Evolutionary conservation across 2,888 invertebrate species (phyloP), one percentile per base, ranked within the genome.

Genomic region (Orthosia cruda): DNA sequence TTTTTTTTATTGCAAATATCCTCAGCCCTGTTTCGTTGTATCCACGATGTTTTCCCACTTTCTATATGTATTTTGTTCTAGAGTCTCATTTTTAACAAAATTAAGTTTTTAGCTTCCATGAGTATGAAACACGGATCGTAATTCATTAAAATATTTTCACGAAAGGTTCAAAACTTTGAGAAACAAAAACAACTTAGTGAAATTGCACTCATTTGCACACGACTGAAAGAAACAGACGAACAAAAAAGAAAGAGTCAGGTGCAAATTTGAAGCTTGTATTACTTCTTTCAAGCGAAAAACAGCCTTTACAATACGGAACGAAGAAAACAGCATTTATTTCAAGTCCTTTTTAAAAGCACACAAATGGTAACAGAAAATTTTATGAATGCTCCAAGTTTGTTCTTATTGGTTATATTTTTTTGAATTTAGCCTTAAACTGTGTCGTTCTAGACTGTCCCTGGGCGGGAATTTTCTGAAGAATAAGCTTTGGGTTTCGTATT

Each of bases 391-490:
- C 80, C 74, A 71, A 77, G 52, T 74, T 80, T 75, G 79, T 74
- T 86, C 80, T 76, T 80, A 81, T 85, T 84, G 83, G 81, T 80
- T 83, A 78, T 89, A 86, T 89, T 89, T 89, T 88, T 92, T 83
- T 65, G 63, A 90, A 89, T 89, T 85, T 85, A 80, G 85, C 85
- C 86, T 89, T 87, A 88, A 88, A 86, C 87, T 88, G 87, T 80
- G 87, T 77, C 85, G 77, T 83, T 89, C 87, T 82, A 87, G 88
- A 84, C 86, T 89, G 88, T 90, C 89, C 89, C 85, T 87, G 84
- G 73, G 86, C 86, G 89, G 80, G 86, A 87, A 89, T 92, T 92
- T 92, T 86, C 87, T 88, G 83, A 81, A 82, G 86, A 89, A 88
- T 89, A 85, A 86, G 70, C 81, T 70, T 77, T 58, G 71, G 71